These are phyloP conservation scores for Acleris laterana DNA, from an alignment of 2,888 invertebrate species.

Conservation along the genomic window DNA sequence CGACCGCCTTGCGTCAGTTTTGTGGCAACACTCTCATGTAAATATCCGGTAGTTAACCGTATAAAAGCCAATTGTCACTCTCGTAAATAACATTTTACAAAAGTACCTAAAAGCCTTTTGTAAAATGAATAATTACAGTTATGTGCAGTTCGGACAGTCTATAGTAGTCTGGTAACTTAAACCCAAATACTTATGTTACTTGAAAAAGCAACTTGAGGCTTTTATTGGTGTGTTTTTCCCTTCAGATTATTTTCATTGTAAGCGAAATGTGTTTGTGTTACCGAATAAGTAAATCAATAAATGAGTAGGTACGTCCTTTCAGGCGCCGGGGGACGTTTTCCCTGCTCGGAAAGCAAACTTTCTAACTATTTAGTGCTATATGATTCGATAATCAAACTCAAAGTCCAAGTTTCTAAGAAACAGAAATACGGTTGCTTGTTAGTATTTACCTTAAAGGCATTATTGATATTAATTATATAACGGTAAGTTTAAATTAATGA, in stretches of 20 bases:
- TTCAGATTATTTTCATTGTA: slow-evolving; percentile 43
- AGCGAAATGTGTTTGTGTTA: slow-evolving; percentile 47
- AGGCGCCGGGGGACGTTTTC: slow-evolving; percentile 43
- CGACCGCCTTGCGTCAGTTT: slow-evolving; percentile 21
- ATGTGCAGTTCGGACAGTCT: background rate
- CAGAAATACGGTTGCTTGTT: slow-evolving; percentile 27
- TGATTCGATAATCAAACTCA: slow-evolving; percentile 49
- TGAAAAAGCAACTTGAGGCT: background rate
- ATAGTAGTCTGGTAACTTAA: background rate
- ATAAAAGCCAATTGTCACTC: slow-evolving; percentile 21
- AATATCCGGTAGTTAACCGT: slow-evolving; percentile 19
- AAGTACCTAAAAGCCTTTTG: background rate
- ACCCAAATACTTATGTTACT: background rate
- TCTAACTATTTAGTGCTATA: slow-evolving; percentile 41
- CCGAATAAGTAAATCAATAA: slow-evolving; percentile 38
- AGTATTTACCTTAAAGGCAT: slow-evolving; percentile 21
- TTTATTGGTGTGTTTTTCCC: slow-evolving; percentile 30
- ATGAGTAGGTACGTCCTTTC: slow-evolving; percentile 39
- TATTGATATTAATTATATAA: slow-evolving; percentile 1
- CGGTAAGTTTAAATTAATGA: slow-evolving; percentile 11
- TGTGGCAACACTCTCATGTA: slow-evolving; percentile 24
- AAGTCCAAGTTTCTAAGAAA: slow-evolving; percentile 51
- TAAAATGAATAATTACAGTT: background rate
- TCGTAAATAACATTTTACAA: slow-evolving; percentile 3
- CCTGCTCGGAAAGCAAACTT: slow-evolving; percentile 42